Conservation (phyloP, 2,888 invertebrate species). For the Chelonus formosanus region DNA sequence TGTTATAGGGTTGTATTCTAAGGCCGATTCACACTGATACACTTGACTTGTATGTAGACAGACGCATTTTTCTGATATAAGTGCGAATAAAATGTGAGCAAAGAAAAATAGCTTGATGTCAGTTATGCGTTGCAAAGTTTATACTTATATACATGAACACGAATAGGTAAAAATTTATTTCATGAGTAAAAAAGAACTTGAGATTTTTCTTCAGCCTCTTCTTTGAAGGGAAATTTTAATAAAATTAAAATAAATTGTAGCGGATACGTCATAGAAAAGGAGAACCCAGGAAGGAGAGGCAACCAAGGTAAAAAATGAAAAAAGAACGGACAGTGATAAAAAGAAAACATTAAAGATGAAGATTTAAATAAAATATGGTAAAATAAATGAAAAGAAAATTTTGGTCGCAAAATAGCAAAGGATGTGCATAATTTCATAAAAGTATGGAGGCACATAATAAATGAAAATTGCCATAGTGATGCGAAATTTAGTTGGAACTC, state of each 20-base stretch:
- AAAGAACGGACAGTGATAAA: neutral
- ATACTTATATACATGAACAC: neutral
- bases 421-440: slow-evolving; percentile 26
- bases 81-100: slow-evolving; percentile 19
- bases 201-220: neutral
- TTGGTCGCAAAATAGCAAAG: too few species aligned
- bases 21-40: slow-evolving; percentile 20
- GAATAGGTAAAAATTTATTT: neutral
- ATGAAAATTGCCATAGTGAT: slow-evolving; percentile 38
- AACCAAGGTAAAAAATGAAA: neutral
- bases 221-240: too few species aligned
- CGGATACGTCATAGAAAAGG: neutral
- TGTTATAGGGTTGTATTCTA: slow-evolving; percentile 17
- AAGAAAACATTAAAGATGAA: slow-evolving; percentile 4
- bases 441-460: slow-evolving; percentile 20
- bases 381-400: too few species aligned
- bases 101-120: slow-evolving; percentile 12
- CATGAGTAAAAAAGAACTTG: neutral
- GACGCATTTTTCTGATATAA: slow-evolving; percentile 30
- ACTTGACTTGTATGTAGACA: neutral
- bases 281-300: neutral
- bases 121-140: slow-evolving; percentile 12
- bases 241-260: too few species aligned
- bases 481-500: slow-evolving; percentile 51
- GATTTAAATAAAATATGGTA: slow-evolving; percentile 3